Evolutionary conservation across 2,888 invertebrate species (phyloP).

Genomic region (Drosophila gaucha): DNA sequence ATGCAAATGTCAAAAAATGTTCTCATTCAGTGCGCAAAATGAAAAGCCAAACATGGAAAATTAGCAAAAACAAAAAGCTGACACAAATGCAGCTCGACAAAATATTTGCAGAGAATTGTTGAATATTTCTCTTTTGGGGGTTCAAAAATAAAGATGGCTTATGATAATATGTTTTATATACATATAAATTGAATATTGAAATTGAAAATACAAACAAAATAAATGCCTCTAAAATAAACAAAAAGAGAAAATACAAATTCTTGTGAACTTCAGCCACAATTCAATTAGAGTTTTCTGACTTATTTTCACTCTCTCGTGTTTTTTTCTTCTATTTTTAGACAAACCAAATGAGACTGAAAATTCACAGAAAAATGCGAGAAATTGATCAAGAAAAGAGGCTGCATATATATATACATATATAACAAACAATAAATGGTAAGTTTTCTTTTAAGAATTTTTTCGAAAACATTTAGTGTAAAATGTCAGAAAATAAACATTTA

Average conservation of each 20-base stretch:
- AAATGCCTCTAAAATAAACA: neutral
- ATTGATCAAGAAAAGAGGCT: neutral
- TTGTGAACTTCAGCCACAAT: neutral
- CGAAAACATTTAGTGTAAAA: neutral
- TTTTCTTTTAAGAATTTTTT: neutral
- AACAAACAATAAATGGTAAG: conserved; percentile 10
- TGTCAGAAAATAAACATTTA: neutral
- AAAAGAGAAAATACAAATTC: neutral
- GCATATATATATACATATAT: too few relatives aligned
- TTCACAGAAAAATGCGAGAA: neutral
- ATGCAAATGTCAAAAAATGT: conserved; percentile 44
- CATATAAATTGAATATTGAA: neutral
- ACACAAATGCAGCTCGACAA: conserved; percentile 27
- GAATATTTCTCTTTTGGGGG: neutral
- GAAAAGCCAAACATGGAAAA: conserved; percentile 41
- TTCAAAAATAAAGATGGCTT: conserved; percentile 3
- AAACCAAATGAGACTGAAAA: conserved; percentile 1
- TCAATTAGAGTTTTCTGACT: neutral
- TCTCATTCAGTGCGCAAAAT: conserved; percentile 37
- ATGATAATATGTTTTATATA: conserved; percentile 19
- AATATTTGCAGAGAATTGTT: conserved; percentile 27
- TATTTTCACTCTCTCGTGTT: neutral
- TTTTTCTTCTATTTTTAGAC: neutral
- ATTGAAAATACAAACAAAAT: conserved; percentile 1
- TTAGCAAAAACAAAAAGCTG: conserved; percentile 28